A percentile compares a stretch with the other conserved stretches of the same genome.
Evolutionary conservation across 2,113 vertebrate genomes (phyloP).

Genomic region (Gavia stellata): DNA sequence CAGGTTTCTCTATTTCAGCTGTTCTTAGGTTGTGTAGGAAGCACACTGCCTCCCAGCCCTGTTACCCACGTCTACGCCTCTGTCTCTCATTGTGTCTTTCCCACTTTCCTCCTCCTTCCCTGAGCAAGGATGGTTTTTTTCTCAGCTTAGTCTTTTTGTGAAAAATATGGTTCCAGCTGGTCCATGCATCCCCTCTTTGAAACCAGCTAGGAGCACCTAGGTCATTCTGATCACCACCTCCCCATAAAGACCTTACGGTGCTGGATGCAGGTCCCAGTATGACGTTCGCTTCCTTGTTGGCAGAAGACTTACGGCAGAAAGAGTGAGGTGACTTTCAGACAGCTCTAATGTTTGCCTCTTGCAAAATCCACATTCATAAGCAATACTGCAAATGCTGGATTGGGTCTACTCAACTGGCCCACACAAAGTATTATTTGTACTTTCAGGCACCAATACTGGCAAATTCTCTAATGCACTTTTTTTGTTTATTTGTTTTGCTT

Average conservation of each 20-base stretch:
- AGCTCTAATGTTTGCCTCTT: background rate
- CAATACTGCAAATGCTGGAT: background rate
- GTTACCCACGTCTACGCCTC: background rate
- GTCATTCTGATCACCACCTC: background rate
- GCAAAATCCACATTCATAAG: background rate
- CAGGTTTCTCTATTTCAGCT: background rate
- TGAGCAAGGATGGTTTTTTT: background rate
- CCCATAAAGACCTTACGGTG: background rate
- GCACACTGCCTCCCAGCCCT: background rate
- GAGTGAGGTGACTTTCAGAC: background rate
- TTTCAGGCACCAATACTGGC: background rate
- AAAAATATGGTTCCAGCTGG: background rate
- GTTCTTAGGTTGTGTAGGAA: background rate
- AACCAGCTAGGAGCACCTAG: background rate
- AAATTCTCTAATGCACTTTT: background rate
- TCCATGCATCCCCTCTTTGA: background rate
- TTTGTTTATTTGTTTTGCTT: background rate
- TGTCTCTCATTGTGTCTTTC: background rate
- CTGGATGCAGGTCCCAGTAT: background rate
- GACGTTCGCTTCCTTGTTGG: background rate
- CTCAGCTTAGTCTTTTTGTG: background rate
- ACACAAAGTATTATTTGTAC: background rate
- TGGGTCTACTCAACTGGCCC: background rate
- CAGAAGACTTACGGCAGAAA: background rate
- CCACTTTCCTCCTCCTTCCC: background rate